These are phyloP conservation scores for Bradypodion ventrale DNA, from an alignment of 2,797 vertebrate genomes.

Conservation along the genomic window DNA sequence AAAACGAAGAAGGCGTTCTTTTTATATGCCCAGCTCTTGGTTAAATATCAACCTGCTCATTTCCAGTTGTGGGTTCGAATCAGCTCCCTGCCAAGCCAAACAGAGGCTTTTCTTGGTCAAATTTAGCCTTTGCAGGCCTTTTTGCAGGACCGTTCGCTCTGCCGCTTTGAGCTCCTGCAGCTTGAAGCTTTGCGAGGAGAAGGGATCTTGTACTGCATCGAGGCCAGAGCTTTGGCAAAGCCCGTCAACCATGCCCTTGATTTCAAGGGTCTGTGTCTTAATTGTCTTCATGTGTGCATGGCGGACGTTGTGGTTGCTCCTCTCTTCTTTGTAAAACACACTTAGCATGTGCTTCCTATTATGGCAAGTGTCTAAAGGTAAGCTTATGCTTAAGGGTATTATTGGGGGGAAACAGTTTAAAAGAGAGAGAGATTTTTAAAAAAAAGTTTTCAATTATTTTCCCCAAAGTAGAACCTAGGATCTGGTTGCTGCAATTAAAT, in stretches of 20 bases:
- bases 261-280: not conserved
- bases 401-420: not conserved
- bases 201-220: not conserved
- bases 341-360: not conserved
- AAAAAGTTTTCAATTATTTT: not conserved
- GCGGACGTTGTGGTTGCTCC: not conserved
- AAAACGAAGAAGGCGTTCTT: not conserved
- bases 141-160: not conserved
- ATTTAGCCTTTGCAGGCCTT: not conserved
- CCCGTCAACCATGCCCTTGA: not conserved
- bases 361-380: not conserved
- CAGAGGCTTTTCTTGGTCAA: not conserved
- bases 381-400: not conserved
- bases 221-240: not conserved
- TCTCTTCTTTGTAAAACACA: not conserved
- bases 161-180: not conserved
- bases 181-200: not conserved
- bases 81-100: not conserved
- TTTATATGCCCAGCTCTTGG: not conserved
- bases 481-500: not conserved
- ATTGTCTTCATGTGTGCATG: not conserved
- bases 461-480: not conserved
- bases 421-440: no score
- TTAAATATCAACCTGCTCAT: constrained; percentile 5
- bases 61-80: not conserved